Evolutionary conservation across 2,113 vertebrate genomes (phyloP), one percentile per base, ranked within the genome.

Genomic region (Reinhardtius hippoglossoides): DNA sequence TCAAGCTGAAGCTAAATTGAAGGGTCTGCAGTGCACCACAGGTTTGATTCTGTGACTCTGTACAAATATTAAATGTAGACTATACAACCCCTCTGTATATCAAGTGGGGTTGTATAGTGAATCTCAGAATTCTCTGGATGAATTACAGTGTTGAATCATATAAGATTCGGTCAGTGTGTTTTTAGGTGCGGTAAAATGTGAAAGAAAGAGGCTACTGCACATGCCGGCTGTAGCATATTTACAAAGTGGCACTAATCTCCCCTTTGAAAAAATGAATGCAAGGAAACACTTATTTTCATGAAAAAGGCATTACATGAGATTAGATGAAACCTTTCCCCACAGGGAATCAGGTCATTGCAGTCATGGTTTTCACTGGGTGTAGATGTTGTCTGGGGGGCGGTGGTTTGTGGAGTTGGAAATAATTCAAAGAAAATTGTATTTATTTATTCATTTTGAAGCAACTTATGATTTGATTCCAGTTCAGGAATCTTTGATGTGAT

Each of bases 221-320:
- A 31, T 50, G 26, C n/a, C n/a, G 59, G 24, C 58, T 55, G 26
- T n/a, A 63, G 21, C 15, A 24, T 73, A 63, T 58, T 44, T 52
- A 66, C 50, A 52, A 54, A 54, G 50, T 54, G 50, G 50, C 50
- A 2, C 50, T n/a, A n/a, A 54, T n/a, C 50, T 54, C 18, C 20
- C 18, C 20, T 54, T 54, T 54, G 50, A 54, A 54, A 72, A 66
- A 27, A 20, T 66, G 5, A 81, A 82, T 46, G 65, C 37, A 61
- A 73, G 46, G 23, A 81, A 82, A 76, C 55, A 63, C 60, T 70
- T 66, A 16, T n/a, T 81, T 50, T 18, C 5, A 50, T 50, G 16
- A 72, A 60, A 70, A 50, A 73, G 60, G 60, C 68, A 59, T 79
- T 76, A 78, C 58, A 61, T 61, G 46, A 76, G 75, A 84, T 82